Percentiles rank a stretch among this genome's conserved stretches.
Evolutionary conservation across 1,140 invertebrate species (phyloP).

Genomic region (Cryptotermes secundus): DNA sequence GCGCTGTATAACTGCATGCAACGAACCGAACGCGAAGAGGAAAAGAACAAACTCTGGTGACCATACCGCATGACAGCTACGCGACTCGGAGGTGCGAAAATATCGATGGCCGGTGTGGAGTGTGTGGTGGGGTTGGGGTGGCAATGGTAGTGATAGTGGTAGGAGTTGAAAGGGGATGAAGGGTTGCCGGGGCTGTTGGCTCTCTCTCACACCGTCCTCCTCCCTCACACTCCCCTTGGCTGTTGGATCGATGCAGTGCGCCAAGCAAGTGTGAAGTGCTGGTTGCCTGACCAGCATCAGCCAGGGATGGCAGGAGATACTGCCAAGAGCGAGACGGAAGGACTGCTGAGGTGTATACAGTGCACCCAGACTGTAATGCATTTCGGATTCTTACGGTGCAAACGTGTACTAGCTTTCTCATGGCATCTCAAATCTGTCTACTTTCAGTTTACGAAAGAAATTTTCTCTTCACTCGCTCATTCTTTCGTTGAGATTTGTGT

Average conservation of each 20-base stretch:
- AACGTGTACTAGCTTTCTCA: too few species aligned
- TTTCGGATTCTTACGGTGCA: too few species aligned
- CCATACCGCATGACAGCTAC: not conserved
- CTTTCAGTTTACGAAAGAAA: too few species aligned
- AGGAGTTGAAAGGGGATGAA: not conserved
- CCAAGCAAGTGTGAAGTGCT: slow-evolving; percentile 17
- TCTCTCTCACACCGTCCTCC: too few species aligned
- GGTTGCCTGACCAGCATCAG: slow-evolving; percentile 1
- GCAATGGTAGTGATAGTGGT: not conserved
- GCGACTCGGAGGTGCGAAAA: slow-evolving; percentile 11
- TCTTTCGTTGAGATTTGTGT: too few species aligned
- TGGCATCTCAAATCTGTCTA: too few species aligned
- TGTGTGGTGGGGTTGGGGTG: not conserved
- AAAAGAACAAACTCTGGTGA: not conserved
- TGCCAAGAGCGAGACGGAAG: not conserved
- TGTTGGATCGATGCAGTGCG: slow-evolving; percentile 6
- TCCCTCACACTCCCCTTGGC: not conserved
- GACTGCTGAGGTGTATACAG: not conserved
- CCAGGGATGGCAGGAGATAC: slow-evolving; percentile 3
- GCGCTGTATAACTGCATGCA: too few species aligned
- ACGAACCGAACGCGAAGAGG: too few species aligned
- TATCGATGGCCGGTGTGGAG: slow-evolving; percentile 13
- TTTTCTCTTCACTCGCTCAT: too few species aligned
- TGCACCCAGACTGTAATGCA: not conserved
- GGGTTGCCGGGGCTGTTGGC: not conserved